Conservation (phyloP, 2,888 invertebrate genomes). For the Operophtera brumata region DNA sequence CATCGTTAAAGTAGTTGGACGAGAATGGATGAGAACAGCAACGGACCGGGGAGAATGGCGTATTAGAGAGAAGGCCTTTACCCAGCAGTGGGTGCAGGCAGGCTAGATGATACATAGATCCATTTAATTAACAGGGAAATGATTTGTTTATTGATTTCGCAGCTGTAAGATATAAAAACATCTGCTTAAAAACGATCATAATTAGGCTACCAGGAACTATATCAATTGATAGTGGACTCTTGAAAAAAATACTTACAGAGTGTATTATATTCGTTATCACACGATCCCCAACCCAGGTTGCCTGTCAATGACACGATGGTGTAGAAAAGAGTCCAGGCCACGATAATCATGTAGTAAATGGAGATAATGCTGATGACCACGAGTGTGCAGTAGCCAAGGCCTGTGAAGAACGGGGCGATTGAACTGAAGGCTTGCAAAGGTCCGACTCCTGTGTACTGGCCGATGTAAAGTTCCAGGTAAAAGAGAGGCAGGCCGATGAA, state of each 20-base stretch:
- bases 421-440: slow-evolving; percentile 83
- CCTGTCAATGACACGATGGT: slow-evolving; percentile 84
- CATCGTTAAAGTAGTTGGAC: too few relatives aligned
- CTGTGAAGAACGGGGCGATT: slow-evolving; percentile 82
- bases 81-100: too few relatives aligned
- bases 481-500: slow-evolving; percentile 90
- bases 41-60: too few relatives aligned
- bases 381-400: slow-evolving; percentile 84
- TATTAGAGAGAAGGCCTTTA: too few relatives aligned
- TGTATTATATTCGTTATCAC: slow-evolving; percentile 82
- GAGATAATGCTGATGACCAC: slow-evolving; percentile 86
- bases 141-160: too few relatives aligned
- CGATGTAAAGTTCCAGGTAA: slow-evolving; percentile 88
- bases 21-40: too few relatives aligned
- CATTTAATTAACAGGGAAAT: too few relatives aligned
- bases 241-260: slow-evolving; percentile 68
- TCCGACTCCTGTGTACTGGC: slow-evolving; percentile 89
- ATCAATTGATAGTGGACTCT: too few relatives aligned
- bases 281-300: slow-evolving; percentile 85
- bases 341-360: slow-evolving; percentile 90
- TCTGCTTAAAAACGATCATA: too few relatives aligned
- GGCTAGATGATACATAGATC: too few relatives aligned
- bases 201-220: too few relatives aligned
- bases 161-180: too few relatives aligned
- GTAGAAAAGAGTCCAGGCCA: slow-evolving; percentile 89